Evolutionary conservation across 2,113 vertebrate genomes (phyloP), one percentile per base, ranked within the genome.

Genomic region (Salvelinus fontinalis): DNA sequence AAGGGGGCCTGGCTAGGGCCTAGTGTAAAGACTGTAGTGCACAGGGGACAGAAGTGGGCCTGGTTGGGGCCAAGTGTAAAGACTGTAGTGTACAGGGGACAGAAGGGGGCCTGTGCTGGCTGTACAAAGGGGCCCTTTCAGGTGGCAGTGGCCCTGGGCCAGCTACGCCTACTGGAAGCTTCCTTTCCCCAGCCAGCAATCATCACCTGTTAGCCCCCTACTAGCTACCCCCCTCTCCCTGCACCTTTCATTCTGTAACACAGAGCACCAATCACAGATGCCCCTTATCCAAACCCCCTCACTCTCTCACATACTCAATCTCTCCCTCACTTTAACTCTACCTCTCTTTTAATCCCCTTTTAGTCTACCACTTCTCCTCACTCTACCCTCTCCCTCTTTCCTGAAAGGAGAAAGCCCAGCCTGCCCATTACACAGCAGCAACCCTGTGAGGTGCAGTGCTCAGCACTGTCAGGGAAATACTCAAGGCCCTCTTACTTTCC

Each of bases 81-180:
- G 22, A 20, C 22, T 11, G 62, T 27, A 27, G 24, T 66, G 64
- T 4, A 26, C 64, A 66, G 26, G 73, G 3, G 9, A 66, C 24
- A 66, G 9, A 27, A 67, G 59, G 34, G 27, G 39, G 81, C 24
- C 78, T 87, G 80, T 88, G 73, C 51, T 64, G 75, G 49, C 79
- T 75, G 75, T 73, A 90, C 87, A 90, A 90, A 85, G 84, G 76
- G 73, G 51, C 49, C 81, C 82, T 83, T 89, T 90, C 82, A 89
- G 75, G 75, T 73, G 59, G 60, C 4, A 24, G 27, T 73, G 78
- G 82, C 79, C 72, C 54, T n/a, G n/a, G 79, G 81, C 78, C 74
- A 79, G 66, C 71, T 74, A 74, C 65, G 51, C 3, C 31, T 27
- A 18, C 76, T 62, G 71, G 71, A 27, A 57, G 75, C 80, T 74